Evolutionary conservation across 2,888 invertebrate genomes (phyloP), one percentile per base, ranked within the genome.

Genomic region (Polylopha cassiicola): DNA sequence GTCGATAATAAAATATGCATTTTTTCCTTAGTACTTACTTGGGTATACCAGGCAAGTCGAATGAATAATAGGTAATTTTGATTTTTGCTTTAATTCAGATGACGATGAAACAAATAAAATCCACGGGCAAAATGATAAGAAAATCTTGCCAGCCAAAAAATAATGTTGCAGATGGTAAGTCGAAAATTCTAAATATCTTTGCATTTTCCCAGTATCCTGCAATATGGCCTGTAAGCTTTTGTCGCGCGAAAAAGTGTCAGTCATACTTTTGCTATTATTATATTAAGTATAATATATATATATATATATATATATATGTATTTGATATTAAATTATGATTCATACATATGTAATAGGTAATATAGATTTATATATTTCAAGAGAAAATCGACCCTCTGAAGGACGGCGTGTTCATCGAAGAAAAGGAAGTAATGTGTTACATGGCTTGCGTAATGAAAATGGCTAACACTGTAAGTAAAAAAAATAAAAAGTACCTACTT

Each of bases 131-230:
- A 63, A 75, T 89, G 56, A 86, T 92, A 71, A 75, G 91, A 29
- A 90, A 90, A 56, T 75, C 88, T 0, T 92, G 92, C 50, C 76
- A 87, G 43, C 88, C 89, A 1, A 92, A 91, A 73, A 86, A 84
- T 37, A 88, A 88, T 51, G 82, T 75, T 4, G 76, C 84, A 26
- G 78, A 87, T 48, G 89, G 90, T 90, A 67, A 76, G 53, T 34
- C n/a, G n/a, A n/a, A n/a, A n/a, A n/a, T n/a, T n/a, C n/a, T n/a
- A n/a, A n/a, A n/a, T n/a, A n/a, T n/a, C n/a, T n/a, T n/a, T n/a
- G n/a, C n/a, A n/a, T n/a, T n/a, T n/a, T n/a, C n/a, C n/a, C n/a
- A n/a, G n/a, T n/a, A n/a, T n/a, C n/a, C n/a, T n/a, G n/a, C n/a
- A n/a, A n/a, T n/a, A n/a, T n/a, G n/a, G n/a, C n/a, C n/a, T n/a